Conservation (phyloP, 2,888 invertebrate species). For the Notodonta dromedarius region DNA sequence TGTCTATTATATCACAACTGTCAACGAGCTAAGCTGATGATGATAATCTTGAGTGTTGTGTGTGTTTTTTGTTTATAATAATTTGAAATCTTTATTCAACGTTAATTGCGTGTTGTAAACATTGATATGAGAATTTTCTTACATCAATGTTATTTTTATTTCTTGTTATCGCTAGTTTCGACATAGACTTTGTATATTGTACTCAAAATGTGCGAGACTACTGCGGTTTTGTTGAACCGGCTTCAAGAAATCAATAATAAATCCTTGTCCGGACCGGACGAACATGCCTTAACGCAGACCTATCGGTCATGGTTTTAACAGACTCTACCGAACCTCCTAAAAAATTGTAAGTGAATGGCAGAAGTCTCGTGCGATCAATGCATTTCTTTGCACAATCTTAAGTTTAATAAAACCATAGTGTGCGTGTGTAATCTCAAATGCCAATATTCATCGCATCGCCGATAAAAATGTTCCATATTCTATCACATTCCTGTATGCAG, state of each 20-base stretch:
- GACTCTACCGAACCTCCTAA: no score
- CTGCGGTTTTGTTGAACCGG: background rate
- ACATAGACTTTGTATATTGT: slow-evolving; percentile 22
- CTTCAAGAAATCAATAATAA: no score
- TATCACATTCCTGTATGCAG: slow-evolving; percentile 64
- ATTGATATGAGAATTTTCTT: slow-evolving; percentile 10
- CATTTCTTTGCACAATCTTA: background rate
- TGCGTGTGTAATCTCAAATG: background rate
- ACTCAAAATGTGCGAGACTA: slow-evolving; percentile 15
- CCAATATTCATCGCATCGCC: background rate
- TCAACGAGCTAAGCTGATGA: background rate
- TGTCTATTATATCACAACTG: background rate
- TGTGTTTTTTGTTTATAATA: slow-evolving; percentile 44
- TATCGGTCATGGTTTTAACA: no score
- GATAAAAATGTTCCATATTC: slow-evolving; percentile 29
- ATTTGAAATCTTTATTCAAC: slow-evolving; percentile 50
- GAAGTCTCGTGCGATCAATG: background rate
- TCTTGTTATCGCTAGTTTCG: slow-evolving; percentile 44
- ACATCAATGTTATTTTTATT: slow-evolving; percentile 33
- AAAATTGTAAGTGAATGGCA: no score
- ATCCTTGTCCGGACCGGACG: no score
- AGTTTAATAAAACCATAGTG: background rate
- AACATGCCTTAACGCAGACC: no score
- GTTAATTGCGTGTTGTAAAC: slow-evolving; percentile 48
- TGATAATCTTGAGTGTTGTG: slow-evolving; percentile 15